Evolutionary conservation across 1,140 invertebrate species (phyloP), one percentile per base, ranked within the genome.

Genomic region (Camponotus pennsylvanicus): DNA sequence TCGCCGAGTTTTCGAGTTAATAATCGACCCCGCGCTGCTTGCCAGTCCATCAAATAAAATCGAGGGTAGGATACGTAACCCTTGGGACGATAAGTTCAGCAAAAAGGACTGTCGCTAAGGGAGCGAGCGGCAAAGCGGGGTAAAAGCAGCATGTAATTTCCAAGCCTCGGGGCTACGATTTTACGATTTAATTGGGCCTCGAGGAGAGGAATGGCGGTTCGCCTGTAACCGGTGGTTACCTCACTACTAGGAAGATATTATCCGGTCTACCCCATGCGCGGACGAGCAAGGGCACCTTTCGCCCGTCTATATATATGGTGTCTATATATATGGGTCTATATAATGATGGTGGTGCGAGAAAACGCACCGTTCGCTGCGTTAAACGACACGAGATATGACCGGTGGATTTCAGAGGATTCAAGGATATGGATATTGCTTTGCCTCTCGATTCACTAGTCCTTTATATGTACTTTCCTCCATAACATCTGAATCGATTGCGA

Each of bases 171-270:
- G 13, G 83, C 73, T 83, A 76, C 55, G 84, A 88, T 91, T 91
- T 91, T 91, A 91, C 90, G 90, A 91, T 86, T 82, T 91, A 91
- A 91, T 91, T 91, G 90, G 86, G 57, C 75, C 76, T 70, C 15
- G 75, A 45, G 80, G 32, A 86, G 80, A 83, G 45, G 69, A 61
- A 87, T 87, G 85, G 67, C 78, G 61, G 63, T 69, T 67, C 34
- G 86, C 71, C 77, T 52, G 75, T 71, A 91, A 90, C 90, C 86
- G 73, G 76, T 90, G 82, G 86, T 91, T 91, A 91, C 76, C 86
- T 90, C 85, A 87, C 88, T 90, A 86, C 90, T 89, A 90, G 85
- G 88, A 90, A 91, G 78, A 87, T 90, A 91, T 91, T 89, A 91
- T 90, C 89, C 85, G 59, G 34, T n/a, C 84, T 80, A 79, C 45